Evolutionary conservation across 2,797 vertebrate species (phyloP), one percentile per base, ranked within the genome.

Genomic region (Neosalanx taihuensis): DNA sequence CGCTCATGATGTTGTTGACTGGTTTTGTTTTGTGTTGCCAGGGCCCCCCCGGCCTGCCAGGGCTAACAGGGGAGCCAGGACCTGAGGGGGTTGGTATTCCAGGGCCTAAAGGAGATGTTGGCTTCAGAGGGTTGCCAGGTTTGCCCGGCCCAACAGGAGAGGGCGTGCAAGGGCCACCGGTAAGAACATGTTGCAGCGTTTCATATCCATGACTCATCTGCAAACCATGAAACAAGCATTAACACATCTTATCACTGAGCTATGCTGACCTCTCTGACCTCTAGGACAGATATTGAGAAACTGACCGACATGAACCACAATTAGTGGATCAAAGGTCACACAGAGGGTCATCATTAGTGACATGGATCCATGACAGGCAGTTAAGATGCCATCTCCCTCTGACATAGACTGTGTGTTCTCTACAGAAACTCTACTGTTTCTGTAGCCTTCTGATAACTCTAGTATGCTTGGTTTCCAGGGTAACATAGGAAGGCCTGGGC

Each of bases 81-180:
- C 83, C 82, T 60, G 94, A 95, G 70, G 96, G 96, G 76, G 76
- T 93, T 72, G 95, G 95, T 83, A 82, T 95, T 80, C 93, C 93
- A 81, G 96, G 96, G 82, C 92, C 94, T 56, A 97, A 97, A 95
- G 95, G 96, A 79, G 95, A 96, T 76, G 76, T 94, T 49, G 96
- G 96, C 57, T 93, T 91, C 33, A 90, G 94, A 88, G 96, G 96
- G 79, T 89, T 92, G 76, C 59, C 83, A 81, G 96, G 96, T 81
- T 86, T 91, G 37, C 83, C 92, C 0, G 96, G 96, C 18, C 92
- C 94, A 67, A 80, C 93, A 74, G 96, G 96, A 81, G 93, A 95
- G 87, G 96, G 96, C 3, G 72, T 94, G 64, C 94, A 92, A 84
- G 96, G 96, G 80, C 92, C 89, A 76, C 91, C 91, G 76, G 96